phyloP scores from a whole-genome alignment of 2,888 invertebrate genomes.

The Prenolepis imparis region DNA sequence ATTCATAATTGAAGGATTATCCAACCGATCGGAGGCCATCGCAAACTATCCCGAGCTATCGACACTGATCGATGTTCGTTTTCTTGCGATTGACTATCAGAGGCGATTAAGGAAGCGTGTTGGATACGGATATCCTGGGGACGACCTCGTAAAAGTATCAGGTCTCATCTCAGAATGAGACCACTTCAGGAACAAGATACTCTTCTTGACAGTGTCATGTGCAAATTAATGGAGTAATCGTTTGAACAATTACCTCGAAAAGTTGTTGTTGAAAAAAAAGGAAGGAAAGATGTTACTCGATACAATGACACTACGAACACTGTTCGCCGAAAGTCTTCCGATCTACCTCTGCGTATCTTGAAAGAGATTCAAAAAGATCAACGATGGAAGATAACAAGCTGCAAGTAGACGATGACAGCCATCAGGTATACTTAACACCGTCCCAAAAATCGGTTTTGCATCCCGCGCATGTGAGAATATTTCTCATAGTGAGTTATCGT shows the following conservation, averaged over 20 bases:
- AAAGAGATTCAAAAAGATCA: neutral
- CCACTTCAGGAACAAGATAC: neutral
- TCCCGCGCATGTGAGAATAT: conserved; percentile 53
- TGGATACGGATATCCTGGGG: neutral
- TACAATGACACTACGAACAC: neutral
- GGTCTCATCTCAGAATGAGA: neutral
- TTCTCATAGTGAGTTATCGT: conserved; percentile 50
- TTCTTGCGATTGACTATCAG: conserved; percentile 19
- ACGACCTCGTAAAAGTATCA: neutral
- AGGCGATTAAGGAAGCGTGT: conserved; percentile 17
- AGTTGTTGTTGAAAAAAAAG: neutral
- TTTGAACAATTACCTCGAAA: neutral
- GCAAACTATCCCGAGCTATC: conserved; percentile 44
- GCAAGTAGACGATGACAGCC: conserved; percentile 66
- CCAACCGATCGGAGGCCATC: conserved; percentile 58
- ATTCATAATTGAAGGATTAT: conserved; percentile 73
- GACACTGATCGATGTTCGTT: conserved; percentile 66
- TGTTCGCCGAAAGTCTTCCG: conserved; percentile 37
- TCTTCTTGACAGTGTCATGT: neutral
- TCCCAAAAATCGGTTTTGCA: conserved; percentile 52
- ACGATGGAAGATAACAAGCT: conserved; percentile 62
- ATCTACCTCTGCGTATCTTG: neutral
- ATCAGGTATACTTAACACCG: conserved; percentile 66
- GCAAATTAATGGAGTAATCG: neutral
- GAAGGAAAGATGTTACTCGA: conserved; percentile 3